These are phyloP conservation scores for Thaumatotibia leucotreta DNA, from an alignment of 1,140 invertebrate species.

Conservation along the genomic window DNA sequence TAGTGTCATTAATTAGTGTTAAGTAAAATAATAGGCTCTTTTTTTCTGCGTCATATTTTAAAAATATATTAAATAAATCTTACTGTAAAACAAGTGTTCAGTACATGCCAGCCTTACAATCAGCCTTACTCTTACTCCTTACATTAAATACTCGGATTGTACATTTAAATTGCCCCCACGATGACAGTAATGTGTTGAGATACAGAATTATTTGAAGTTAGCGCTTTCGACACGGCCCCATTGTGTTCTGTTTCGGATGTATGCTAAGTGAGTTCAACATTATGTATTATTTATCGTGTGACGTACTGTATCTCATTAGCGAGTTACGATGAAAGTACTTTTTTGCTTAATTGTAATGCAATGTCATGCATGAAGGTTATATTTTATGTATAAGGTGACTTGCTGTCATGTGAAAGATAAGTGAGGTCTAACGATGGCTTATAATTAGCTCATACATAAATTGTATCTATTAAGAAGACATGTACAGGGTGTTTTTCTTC, in stretches of 20 bases:
- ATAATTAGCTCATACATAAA: too few relatives aligned
- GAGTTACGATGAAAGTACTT: background rate
- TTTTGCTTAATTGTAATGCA: background rate
- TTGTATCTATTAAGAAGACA: too few relatives aligned
- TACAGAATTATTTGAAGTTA: conserved; percentile 12
- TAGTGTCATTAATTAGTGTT: too few relatives aligned
- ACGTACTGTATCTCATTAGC: background rate
- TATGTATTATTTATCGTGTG: conserved; percentile 11
- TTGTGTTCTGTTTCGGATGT: conserved; percentile 9
- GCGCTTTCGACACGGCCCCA: conserved; percentile 9
- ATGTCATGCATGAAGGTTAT: background rate
- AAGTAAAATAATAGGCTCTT: too few relatives aligned
- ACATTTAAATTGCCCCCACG: conserved; percentile 8
- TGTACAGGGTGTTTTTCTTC: too few relatives aligned
- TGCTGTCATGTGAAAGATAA: too few relatives aligned
- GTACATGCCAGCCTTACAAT: background rate
- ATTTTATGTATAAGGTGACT: background rate
- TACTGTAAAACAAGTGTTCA: background rate
- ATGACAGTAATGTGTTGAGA: conserved; percentile 8
- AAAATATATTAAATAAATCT: too few relatives aligned
- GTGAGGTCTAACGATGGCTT: too few relatives aligned
- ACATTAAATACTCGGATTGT: background rate
- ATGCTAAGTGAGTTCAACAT: conserved; percentile 11
- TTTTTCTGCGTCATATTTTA: too few relatives aligned
- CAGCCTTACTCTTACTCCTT: background rate